Conservation (phyloP, 2,888 invertebrate genomes). For the Dynastes hyllus region DNA sequence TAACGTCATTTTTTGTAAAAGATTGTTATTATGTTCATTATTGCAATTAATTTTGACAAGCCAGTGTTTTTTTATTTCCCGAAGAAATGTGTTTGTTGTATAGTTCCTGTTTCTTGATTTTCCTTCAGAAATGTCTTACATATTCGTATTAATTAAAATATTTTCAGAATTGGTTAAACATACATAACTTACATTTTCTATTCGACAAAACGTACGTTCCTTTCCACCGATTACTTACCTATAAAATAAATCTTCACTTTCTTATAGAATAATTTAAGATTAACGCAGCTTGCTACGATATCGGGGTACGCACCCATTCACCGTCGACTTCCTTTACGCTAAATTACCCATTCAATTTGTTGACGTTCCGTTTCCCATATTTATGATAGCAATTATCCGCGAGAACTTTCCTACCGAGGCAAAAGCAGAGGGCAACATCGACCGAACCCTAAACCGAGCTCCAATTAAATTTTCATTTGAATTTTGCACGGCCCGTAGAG, state of each 20-base stretch:
- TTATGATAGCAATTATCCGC: slow-evolving; percentile 44
- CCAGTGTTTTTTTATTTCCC: too few species aligned
- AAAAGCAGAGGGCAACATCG: slow-evolving; percentile 1
- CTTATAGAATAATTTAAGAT: not conserved
- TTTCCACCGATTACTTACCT: too few species aligned
- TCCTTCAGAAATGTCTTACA: too few species aligned
- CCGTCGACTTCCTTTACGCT: slow-evolving; percentile 25
- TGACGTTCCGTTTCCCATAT: slow-evolving; percentile 45
- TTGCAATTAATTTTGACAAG: too few species aligned
- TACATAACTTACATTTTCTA: too few species aligned
- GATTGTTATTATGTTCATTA: too few species aligned
- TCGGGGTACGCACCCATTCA: slow-evolving; percentile 17
- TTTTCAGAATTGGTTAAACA: too few species aligned
- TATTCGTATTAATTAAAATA: too few species aligned
- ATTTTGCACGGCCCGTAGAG: slow-evolving; percentile 45
- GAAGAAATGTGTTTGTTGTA: too few species aligned
- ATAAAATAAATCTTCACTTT: not conserved
- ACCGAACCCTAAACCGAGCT: slow-evolving; percentile 33
- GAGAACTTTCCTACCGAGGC: slow-evolving; percentile 22
- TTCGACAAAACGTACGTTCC: too few species aligned
- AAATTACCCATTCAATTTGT: slow-evolving; percentile 47
- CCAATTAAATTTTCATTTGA: slow-evolving; percentile 50
- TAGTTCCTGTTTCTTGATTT: too few species aligned
- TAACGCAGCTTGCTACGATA: slow-evolving; percentile 10
- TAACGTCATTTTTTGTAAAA: too few species aligned